Evolutionary conservation across 2,888 invertebrate species (phyloP).

Genomic region (Chymomyza fuscimana): DNA sequence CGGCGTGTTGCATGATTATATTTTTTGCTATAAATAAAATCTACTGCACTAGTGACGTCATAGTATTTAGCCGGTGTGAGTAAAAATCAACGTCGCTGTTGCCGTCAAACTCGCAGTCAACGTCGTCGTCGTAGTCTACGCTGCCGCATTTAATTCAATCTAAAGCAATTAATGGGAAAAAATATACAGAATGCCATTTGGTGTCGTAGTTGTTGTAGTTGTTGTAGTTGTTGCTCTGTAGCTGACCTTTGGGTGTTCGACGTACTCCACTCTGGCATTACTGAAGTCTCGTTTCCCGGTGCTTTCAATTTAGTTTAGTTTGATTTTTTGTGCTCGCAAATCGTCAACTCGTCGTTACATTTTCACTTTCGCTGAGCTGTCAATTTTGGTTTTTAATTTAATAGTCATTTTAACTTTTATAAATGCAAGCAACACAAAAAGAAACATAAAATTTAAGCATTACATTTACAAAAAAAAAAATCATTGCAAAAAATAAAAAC

Average conservation of each 20-base stretch:
- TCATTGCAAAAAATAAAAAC: conserved; percentile 2
- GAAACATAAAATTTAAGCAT: conserved; percentile 19
- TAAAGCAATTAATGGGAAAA: conserved; percentile 67
- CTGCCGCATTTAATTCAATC: conserved; percentile 67
- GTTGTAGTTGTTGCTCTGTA: conserved; percentile 8
- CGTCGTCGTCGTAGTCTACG: background rate
- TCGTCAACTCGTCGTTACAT: conserved; percentile 23
- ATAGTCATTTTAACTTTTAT: background rate
- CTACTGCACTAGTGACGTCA: conserved; percentile 9
- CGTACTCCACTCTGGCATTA: background rate
- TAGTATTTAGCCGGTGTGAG: background rate
- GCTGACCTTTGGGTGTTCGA: conserved; percentile 57
- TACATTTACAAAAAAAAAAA: background rate
- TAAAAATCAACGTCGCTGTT: background rate
- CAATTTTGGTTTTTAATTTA: conserved; percentile 29
- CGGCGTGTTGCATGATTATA: conserved; percentile 8
- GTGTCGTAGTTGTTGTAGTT: conserved; percentile 29
- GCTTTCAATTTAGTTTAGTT: conserved; percentile 43
- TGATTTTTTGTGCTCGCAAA: conserved; percentile 55
- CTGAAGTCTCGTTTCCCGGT: background rate
- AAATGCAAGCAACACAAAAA: conserved; percentile 1
- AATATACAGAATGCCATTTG: conserved; percentile 41
- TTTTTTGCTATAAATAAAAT: conserved; percentile 51
- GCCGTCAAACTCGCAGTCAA: conserved; percentile 3
- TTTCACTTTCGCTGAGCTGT: conserved; percentile 64